These are phyloP conservation scores for Bolborhynchus lineola DNA, from an alignment of 2,113 vertebrate species.

Conservation along the genomic window DNA sequence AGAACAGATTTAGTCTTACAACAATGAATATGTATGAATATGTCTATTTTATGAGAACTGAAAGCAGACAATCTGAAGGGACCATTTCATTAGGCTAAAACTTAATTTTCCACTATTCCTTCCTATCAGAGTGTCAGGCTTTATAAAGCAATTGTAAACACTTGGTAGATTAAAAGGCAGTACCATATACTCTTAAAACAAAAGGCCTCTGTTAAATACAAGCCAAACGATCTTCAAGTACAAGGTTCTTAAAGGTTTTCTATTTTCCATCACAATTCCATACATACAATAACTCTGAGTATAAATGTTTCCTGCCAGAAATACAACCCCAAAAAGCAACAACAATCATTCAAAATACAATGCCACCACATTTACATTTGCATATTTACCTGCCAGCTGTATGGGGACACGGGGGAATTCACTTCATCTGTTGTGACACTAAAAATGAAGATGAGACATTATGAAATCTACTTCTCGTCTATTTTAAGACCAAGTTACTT, in stretches of 20 bases:
- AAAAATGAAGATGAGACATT: constrained; percentile 38
- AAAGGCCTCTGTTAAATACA: not conserved
- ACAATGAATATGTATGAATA: not conserved
- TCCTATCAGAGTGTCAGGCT: not conserved
- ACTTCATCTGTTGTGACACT: constrained; percentile 89
- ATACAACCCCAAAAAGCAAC: not conserved
- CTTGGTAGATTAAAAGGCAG: not conserved
- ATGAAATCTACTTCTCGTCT: not conserved
- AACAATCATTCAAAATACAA: not conserved
- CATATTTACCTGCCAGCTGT: constrained; percentile 84
- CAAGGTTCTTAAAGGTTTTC: not conserved
- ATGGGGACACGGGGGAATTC: constrained; percentile 80
- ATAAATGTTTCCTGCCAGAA: not conserved
- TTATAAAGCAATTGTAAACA: not conserved
- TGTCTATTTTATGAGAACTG: not conserved
- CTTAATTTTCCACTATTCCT: not conserved
- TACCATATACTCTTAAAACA: not conserved
- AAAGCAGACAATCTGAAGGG: not conserved
- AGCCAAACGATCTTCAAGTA: not conserved
- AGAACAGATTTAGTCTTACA: not conserved
- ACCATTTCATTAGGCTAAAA: not conserved
- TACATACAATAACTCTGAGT: not conserved
- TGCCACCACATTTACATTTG: not conserved
- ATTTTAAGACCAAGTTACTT: not conserved
- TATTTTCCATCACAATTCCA: not conserved